These are phyloP conservation scores for Penaeus vannamei DNA, from an alignment of 1,140 invertebrate genomes.

Conservation along the genomic window DNA sequence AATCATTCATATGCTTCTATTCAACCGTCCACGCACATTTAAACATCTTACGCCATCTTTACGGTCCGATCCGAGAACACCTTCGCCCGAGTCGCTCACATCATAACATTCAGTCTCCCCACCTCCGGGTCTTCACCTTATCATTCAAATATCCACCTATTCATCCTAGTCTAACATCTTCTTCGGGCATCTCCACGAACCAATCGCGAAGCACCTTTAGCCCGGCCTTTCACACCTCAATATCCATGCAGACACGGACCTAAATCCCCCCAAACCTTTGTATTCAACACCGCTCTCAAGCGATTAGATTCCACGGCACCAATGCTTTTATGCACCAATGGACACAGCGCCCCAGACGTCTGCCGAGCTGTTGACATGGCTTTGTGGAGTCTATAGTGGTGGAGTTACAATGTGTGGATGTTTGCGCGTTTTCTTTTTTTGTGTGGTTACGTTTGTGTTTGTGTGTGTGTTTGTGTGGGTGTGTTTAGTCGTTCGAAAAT, in stretches of 20 bases:
- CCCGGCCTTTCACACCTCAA: slow-evolving; percentile 13
- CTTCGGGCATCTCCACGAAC: neutral
- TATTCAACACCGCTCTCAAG: slow-evolving; percentile 29
- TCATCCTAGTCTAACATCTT: too few species aligned
- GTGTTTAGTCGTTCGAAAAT: too few species aligned
- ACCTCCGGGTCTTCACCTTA: too few species aligned
- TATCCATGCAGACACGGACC: slow-evolving; percentile 12
- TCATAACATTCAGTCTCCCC: too few species aligned
- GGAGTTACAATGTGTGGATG: too few species aligned
- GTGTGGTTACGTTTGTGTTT: neutral
- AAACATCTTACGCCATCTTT: too few species aligned
- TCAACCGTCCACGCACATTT: too few species aligned
- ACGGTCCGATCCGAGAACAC: too few species aligned
- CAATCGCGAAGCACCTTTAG: slow-evolving; percentile 13
- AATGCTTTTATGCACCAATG: slow-evolving; percentile 31
- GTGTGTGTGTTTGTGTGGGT: too few species aligned
- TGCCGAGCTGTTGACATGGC: slow-evolving; percentile 13
- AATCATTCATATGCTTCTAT: too few species aligned
- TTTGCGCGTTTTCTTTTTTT: neutral
- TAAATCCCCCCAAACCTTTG: slow-evolving; percentile 23
- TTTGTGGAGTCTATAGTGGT: neutral
- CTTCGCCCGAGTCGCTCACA: too few species aligned
- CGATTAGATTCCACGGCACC: slow-evolving; percentile 25
- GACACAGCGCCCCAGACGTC: neutral
- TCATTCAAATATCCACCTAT: too few species aligned